Base-by-base conservation (phyloP, 2,113 vertebrate species). In the Tonatia bakeri region DNA sequence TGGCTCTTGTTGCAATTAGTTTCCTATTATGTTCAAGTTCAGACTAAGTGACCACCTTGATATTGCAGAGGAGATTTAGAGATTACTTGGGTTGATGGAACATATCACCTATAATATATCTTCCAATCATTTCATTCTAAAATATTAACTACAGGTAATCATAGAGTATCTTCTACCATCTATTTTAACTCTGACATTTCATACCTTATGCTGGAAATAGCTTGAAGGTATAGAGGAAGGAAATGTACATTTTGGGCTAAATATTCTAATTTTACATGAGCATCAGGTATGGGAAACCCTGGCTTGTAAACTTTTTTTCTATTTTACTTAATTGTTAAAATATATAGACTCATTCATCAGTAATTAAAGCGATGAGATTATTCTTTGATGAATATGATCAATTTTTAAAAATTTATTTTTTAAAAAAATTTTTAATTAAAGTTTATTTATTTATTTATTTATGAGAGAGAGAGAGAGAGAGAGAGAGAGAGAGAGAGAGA, bases 21-120 rank as follows among this genome's bases (percentile, higher is more conserved):
- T 96, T 5, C n/a, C 26, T 38, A n/a, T 50, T 28, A 11, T 67
- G 31, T 95, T 87, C n/a, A 94, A 94, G 20, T 92, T 94, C n/a
- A 94, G 73, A 91, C n/a, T 77, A 52, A 93, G 65, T 2, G 5
- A 67, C 8, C 20, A 43, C 26, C 40, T 52, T 87, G n/a, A 79
- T 22, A 82, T 17, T 86, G 59, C 8, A 83, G 38, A 89, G n/a
- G 31, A 36, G 5, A 83, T 70, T 84, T 54, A 81, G 91, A 73
- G 59, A 64, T 91, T 70, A 92, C 7, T 22, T 86, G 52, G 1
- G 2, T 73, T 89, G 6, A 3, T 64, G 38, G 31, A 33, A 61
- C n/a, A 86, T 61, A 87, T 75, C 19, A 79, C 17, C 52, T 75
- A 5, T 89, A 40, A 61, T 59, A 69, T 65, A 2, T n/a, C 38